Base-by-base conservation (phyloP, 2,888 invertebrate species). In the Andrena bicolor region DNA sequence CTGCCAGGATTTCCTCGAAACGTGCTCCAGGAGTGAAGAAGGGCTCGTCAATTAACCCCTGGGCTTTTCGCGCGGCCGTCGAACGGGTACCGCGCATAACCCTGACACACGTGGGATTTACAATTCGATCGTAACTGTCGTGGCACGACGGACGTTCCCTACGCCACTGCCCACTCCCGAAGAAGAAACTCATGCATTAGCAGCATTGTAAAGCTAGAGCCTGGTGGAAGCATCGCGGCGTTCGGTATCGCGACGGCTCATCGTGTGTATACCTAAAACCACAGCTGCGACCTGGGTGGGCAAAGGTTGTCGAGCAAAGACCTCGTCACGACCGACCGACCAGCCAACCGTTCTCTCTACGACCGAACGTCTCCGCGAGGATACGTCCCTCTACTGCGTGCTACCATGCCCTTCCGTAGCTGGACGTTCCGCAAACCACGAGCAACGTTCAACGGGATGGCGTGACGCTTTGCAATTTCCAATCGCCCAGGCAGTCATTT, bases 251-350 rank as follows among this genome's bases (percentile, higher is more conserved):
- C 86, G 75, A 83, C 78, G 78, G 77, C 76, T 66, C 65, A 63
- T 82, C 79, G 76, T 80, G 78, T 56, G 76, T 73, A 61, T 84
- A 69, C 69, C 80, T 71, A 78, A 87, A 87, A 87, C 78, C 82
- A 72, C 83, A 76, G 68, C 68, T 70, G 66, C 81, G 65, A 77
- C 68, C 83, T 85, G 86, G 86, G 83, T 87, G 85, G 82, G 87
- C 88, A 82, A 83, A 83, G 73, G 63, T 86, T 81, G 82, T 79
- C 82, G 86, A 79, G 87, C 86, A 77, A 84, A 81, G 84, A 51
- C 71, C 74, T 68, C 74, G 84, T 84, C 84, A 84, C 78, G 84
- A 84, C 65, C 69, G 61, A 73, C 53, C 80, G 80, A 77, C 76
- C 56, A 82, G 82, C 65, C 69, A 61, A 75, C 53, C 80, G 80